Percentiles rank a stretch among this genome's conserved stretches.
Evolutionary conservation across 1,140 invertebrate genomes (phyloP).

Genomic region (Drosophila nigromelanica): DNA sequence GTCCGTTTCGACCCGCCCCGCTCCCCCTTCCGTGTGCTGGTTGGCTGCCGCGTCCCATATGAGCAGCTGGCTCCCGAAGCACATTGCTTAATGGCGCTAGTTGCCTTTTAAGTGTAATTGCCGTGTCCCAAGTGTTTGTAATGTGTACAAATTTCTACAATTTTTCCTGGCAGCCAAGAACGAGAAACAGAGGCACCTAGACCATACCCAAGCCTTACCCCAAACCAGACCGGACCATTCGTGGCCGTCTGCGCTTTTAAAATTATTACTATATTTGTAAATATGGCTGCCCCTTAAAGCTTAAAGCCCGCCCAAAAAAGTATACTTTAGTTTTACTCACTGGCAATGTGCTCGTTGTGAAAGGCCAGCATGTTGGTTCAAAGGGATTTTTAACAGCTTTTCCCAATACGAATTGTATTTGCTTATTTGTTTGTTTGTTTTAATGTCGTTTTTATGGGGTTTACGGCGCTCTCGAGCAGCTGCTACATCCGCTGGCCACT

Average conservation of each 20-base stretch:
- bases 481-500: constrained; percentile 32
- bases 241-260: constrained; percentile 59
- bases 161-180: constrained; percentile 42
- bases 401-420: constrained; percentile 42
- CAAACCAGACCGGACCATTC: constrained; percentile 1
- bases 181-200: constrained; percentile 4
- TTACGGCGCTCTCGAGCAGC: constrained; percentile 37
- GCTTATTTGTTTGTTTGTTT: constrained; percentile 41
- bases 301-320: constrained; percentile 15
- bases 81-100: constrained; percentile 67
- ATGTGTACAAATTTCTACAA: constrained; percentile 67
- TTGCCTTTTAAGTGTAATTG: constrained; percentile 75
- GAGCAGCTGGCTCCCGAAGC: constrained; percentile 53
- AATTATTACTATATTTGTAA: constrained; percentile 66
- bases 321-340: constrained; percentile 55
- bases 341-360: constrained; percentile 70
- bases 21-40: background rate
- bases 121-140: constrained; percentile 72
- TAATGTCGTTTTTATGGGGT: constrained; percentile 51
- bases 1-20: background rate
- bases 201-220: background rate
- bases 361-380: constrained; percentile 69
- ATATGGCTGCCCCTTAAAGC: constrained; percentile 42
- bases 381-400: constrained; percentile 46
- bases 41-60: constrained; percentile 38